Base-by-base conservation (phyloP, 2,797 vertebrate species). In the Clangula hyemalis region DNA sequence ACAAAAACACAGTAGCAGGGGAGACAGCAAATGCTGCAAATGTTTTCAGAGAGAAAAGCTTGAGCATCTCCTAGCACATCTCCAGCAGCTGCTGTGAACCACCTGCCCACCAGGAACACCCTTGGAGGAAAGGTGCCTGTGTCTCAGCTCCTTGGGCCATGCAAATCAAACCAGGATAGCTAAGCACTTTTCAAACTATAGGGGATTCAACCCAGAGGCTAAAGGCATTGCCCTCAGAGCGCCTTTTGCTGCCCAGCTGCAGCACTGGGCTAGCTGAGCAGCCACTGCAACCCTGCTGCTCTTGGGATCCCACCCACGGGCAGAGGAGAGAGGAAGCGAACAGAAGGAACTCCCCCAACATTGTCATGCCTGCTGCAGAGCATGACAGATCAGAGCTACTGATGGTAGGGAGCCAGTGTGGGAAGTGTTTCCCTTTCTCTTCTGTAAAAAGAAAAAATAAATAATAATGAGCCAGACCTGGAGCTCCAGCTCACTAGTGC, bases 141-240 rank as follows among this genome's bases (percentile, higher is more conserved):
- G 17, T 9, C 5, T 45, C 4, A 0, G 27, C 13, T n/a, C 14
- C 62, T 74, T 12, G 13, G 36, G 49, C 18, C 1, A 15, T 69
- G 25, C 11, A 36, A 56, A 90, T 14, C 36, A 75, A 85, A 57
- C 13, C 45, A 66, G 51, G 65, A 38, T 54, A 13, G 51, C 53
- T 32, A 70, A 62, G 76, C 8, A 34, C 68, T 10, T 62, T 77
- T 58, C 76, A 65, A 41, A 58, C 18, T 12, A 25, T 19, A 1
- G 2, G 6, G 58, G 24, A 34, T 53, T 79, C 18, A 8, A 20
- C 4, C 10, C 61, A 77, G 41, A 24, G n/a, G 36, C 43, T 84
- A 14, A 13, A 65, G 61, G 41, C 7, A 19, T 2, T 3, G 1
- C 13, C 3, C 7, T 34, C 65, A 77, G 73, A 21, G 56, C 51